A percentile compares a stretch with the other conserved stretches of the same genome.
phyloP scores from a whole-genome alignment of 2,113 vertebrate genomes.

The Anguilla japonica region DNA sequence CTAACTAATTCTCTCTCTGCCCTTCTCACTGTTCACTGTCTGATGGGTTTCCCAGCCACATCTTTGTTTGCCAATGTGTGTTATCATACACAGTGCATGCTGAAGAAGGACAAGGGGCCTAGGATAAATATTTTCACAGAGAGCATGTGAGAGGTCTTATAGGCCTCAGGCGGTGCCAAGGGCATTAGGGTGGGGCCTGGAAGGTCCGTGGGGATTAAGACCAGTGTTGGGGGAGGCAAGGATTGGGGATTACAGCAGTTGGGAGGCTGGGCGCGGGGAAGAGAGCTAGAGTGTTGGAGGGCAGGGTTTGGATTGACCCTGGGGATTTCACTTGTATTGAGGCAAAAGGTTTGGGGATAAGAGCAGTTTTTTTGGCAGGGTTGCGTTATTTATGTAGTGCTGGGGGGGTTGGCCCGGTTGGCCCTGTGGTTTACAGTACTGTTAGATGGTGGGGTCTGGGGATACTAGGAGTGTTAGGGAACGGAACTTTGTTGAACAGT shows the following conservation, averaged over 20 bases:
- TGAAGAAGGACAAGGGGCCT: conserved; percentile 29
- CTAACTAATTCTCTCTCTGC: conserved; percentile 16
- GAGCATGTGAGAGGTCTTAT: conserved; percentile 49
- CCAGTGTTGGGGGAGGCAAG: neutral
- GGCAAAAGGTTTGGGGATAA: no score
- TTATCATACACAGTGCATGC: conserved; percentile 36
- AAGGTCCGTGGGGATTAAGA: neutral
- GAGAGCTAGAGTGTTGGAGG: no score
- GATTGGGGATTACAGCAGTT: neutral
- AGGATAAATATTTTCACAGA: conserved; percentile 55
- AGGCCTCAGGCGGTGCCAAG: neutral
- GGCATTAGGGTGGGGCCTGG: conserved; percentile 7
- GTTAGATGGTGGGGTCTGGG: no score
- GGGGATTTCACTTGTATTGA: no score
- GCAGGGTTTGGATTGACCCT: no score
- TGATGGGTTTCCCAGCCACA: conserved; percentile 34
- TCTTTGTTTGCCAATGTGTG: conserved; percentile 35
- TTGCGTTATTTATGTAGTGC: no score
- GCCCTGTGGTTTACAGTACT: no score
- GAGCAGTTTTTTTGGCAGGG: no score
- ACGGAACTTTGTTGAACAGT: no score
- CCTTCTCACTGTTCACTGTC: neutral
- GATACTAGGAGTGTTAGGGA: no score
- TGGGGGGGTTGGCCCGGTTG: no score
- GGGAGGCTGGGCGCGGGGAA: no score